phyloP scores from a whole-genome alignment of 2,113 vertebrate genomes.

The Xiphophorus hellerii region DNA sequence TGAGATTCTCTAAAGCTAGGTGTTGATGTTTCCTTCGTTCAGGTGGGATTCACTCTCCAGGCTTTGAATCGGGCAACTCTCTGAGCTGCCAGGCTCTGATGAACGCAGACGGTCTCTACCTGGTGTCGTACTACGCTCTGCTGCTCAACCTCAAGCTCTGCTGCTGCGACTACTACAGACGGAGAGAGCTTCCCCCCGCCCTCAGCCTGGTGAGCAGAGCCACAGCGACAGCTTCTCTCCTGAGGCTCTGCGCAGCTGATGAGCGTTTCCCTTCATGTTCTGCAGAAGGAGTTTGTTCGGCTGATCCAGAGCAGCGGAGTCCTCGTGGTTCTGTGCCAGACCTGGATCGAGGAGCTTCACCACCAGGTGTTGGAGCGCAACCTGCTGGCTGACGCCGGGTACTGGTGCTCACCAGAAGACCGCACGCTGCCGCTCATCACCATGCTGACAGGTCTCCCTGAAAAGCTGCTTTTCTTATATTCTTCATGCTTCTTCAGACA shows the following conservation, averaged over 20 bases:
- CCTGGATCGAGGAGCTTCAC: conserved; percentile 96
- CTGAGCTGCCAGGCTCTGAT: conserved; percentile 90
- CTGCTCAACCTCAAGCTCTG: conserved; percentile 95
- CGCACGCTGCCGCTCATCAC: conserved; percentile 88
- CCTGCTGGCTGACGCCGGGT: conserved; percentile 93
- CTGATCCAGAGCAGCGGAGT: conserved; percentile 92
- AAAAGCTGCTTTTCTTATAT: neutral
- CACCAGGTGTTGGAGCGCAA: conserved; percentile 92
- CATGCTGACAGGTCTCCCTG: conserved; percentile 87
- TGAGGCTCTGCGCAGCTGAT: too few relatives aligned
- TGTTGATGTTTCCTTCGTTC: neutral
- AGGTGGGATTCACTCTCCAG: conserved; percentile 92
- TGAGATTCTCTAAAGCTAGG: neutral
- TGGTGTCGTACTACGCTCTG: conserved; percentile 89
- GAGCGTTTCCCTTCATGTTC: fast-evolving
- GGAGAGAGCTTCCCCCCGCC: conserved; percentile 71
- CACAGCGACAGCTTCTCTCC: fast-evolving
- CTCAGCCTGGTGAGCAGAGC: conserved; percentile 57
- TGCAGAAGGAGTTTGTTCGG: conserved; percentile 94
- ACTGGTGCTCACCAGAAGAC: conserved; percentile 88
- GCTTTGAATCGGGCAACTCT: conserved; percentile 83
- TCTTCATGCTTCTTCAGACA: neutral
- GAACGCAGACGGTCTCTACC: conserved; percentile 94
- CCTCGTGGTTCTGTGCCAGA: conserved; percentile 92
- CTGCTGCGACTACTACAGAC: conserved; percentile 89